phyloP scores from a whole-genome alignment of 2,888 invertebrate genomes.

The Alitta virens region DNA sequence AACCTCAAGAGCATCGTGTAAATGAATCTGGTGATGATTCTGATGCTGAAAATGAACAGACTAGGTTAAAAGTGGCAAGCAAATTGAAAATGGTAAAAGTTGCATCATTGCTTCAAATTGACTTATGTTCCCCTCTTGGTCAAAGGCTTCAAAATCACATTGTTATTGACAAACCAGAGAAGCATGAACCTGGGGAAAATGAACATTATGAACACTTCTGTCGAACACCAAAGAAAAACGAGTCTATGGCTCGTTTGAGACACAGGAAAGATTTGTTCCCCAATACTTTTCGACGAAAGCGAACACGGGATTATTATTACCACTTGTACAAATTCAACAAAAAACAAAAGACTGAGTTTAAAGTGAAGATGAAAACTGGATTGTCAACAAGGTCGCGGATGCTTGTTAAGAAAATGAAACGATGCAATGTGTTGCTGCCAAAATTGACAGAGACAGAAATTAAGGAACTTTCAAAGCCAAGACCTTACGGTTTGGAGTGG shows the following conservation, averaged over 20 bases:
- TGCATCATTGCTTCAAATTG: conserved; percentile 39
- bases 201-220: background rate
- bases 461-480: conserved; percentile 14
- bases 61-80: background rate
- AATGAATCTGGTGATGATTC: background rate
- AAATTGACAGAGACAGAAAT: conserved; percentile 32
- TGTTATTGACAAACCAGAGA: conserved; percentile 10
- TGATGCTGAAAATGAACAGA: conserved; percentile 10
- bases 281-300: conserved; percentile 35
- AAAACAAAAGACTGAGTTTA: conserved; percentile 35
- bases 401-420: conserved; percentile 30
- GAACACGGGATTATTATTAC: conserved; percentile 15
- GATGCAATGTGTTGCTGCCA: conserved; percentile 33
- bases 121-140: conserved; percentile 42
- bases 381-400: conserved; percentile 35
- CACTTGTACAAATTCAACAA: conserved; percentile 42
- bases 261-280: conserved; percentile 36
- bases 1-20: background rate
- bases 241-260: conserved; percentile 37
- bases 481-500: background rate
- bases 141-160: conserved; percentile 42
- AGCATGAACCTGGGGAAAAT: background rate
- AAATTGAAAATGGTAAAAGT: background rate
- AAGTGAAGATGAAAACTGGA: conserved; percentile 36
- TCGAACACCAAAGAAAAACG: conserved; percentile 38